A percentile compares a stretch with the other conserved stretches of the same genome.
These are phyloP conservation scores for Gadopsis bispinosus DNA, from an alignment of 2,797 vertebrate species.

Conservation along the genomic window DNA sequence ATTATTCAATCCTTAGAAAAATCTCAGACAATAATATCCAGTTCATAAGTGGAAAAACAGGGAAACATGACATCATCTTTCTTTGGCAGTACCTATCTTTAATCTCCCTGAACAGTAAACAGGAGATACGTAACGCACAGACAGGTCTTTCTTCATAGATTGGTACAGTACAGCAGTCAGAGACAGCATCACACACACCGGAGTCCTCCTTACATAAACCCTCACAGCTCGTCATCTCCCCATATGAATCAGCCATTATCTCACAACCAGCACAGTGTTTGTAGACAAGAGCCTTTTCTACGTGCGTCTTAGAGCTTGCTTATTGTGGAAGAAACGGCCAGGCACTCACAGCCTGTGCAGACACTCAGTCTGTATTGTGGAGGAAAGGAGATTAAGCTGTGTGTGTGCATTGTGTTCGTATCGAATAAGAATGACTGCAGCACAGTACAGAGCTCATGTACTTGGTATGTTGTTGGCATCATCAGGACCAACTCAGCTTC, in stretches of 20 bases:
- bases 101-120: constrained; percentile 52
- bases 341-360: constrained; percentile 55
- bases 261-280: constrained; percentile 35
- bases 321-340: constrained; percentile 55
- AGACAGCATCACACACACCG: constrained; percentile 46
- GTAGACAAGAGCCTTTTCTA: constrained; percentile 71
- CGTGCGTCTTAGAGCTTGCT: constrained; percentile 37
- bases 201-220: constrained; percentile 60
- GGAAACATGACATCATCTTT: constrained; percentile 64
- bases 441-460: constrained; percentile 29
- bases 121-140: constrained; percentile 51
- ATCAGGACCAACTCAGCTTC: constrained; percentile 14
- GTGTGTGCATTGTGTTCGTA: constrained; percentile 42
- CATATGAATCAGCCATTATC: constrained; percentile 74
- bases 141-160: constrained; percentile 34
- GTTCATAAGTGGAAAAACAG: constrained; percentile 34
- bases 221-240: constrained; percentile 53
- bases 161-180: constrained; percentile 43
- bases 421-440: constrained; percentile 52
- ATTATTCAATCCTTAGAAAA: constrained; percentile 38
- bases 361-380: constrained; percentile 49
- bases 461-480: constrained; percentile 36
- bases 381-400: constrained; percentile 59
- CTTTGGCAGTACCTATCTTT: constrained; percentile 38
- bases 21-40: constrained; percentile 41